Percentiles rank a stretch among this genome's conserved stretches.
Conservation (phyloP, 2,113 vertebrate genomes). For the Patagioenas fasciata region DNA sequence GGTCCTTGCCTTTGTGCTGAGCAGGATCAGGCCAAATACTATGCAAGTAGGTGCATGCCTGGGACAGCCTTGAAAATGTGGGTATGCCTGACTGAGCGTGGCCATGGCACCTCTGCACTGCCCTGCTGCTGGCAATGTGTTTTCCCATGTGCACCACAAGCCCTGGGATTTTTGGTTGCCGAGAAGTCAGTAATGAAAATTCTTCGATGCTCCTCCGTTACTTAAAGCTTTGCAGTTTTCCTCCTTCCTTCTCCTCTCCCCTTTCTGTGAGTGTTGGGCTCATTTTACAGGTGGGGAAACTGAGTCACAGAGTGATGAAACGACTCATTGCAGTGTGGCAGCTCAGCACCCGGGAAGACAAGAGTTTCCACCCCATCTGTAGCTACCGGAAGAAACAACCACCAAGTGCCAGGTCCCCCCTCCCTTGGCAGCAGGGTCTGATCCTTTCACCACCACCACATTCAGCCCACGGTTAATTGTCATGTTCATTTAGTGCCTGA, state of each 20-base stretch:
- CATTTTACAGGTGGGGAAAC: not conserved
- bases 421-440: not conserved
- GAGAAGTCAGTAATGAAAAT: not conserved
- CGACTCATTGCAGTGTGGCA: not conserved
- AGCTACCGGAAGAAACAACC: not conserved
- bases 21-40: not conserved
- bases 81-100: not conserved
- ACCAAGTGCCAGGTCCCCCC: not conserved
- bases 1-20: not conserved
- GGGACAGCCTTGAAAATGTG: not conserved
- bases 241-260: not conserved
- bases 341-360: not conserved
- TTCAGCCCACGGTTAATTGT: not conserved
- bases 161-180: not conserved
- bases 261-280: not conserved
- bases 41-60: not conserved
- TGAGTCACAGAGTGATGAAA: not conserved
- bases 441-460: not conserved
- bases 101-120: not conserved
- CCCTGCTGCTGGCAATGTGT: rapidly evolving
- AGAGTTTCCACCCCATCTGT: not conserved
- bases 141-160: not conserved
- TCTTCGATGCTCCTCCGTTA: not conserved
- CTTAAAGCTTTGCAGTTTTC: not conserved
- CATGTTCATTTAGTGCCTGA: not conserved